A percentile compares a stretch with the other conserved stretches of the same genome.
Evolutionary conservation across 2,797 vertebrate genomes (phyloP).

Genomic region (Champsocephalus esox): DNA sequence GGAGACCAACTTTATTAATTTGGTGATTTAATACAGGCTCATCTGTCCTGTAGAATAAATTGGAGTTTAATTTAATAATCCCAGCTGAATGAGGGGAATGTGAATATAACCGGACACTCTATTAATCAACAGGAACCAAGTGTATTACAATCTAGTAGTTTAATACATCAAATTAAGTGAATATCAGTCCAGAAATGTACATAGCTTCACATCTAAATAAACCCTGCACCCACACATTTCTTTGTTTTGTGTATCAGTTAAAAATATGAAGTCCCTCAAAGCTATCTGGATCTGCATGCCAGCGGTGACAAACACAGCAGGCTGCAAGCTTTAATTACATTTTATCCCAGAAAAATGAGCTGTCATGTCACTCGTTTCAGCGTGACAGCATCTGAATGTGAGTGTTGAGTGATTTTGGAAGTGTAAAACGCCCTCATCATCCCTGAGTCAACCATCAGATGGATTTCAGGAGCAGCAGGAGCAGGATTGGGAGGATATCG

Average conservation of each 20-base stretch:
- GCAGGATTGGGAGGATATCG: constrained; percentile 42
- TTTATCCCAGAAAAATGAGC: constrained; percentile 29
- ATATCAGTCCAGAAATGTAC: background rate
- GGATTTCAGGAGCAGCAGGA: constrained; percentile 44
- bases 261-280: constrained; percentile 5
- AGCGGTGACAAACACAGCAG: constrained; percentile 22
- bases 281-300: background rate
- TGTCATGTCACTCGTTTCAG: constrained; percentile 46
- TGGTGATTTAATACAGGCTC: constrained; percentile 37
- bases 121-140: constrained; percentile 28
- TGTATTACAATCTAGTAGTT: constrained; percentile 8
- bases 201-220: background rate
- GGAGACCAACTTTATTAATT: constrained; percentile 30
- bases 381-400: constrained; percentile 39
- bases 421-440: constrained; percentile 43
- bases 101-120: constrained; percentile 9
- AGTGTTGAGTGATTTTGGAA: constrained; percentile 61
- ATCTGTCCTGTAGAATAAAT: constrained; percentile 23
- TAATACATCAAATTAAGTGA: constrained; percentile 17
- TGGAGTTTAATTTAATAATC: constrained; percentile 40
- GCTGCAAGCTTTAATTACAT: background rate
- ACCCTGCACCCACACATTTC: background rate
- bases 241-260: background rate
- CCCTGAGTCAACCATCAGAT: constrained; percentile 55
- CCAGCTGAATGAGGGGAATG: constrained; percentile 25